Conservation (phyloP, 2,888 invertebrate species). For the Drepana falcataria region DNA sequence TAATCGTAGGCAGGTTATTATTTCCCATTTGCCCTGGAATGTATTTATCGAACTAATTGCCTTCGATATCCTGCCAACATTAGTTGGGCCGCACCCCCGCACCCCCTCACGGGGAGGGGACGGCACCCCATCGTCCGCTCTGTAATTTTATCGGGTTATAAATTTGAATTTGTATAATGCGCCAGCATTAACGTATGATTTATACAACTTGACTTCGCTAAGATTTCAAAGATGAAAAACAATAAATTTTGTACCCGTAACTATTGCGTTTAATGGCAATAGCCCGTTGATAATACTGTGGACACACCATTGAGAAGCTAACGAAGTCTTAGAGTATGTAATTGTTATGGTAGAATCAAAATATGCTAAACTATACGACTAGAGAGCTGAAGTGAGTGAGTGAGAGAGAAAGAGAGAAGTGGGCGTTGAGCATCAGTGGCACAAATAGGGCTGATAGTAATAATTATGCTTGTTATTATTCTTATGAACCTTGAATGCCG, state of each 20-base stretch:
- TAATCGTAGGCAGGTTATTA: too few species aligned
- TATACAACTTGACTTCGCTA: conserved; percentile 77
- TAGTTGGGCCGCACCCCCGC: conserved; percentile 4
- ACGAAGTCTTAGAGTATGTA: too few species aligned
- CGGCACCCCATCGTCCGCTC: conserved; percentile 60
- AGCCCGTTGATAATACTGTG: conserved; percentile 27
- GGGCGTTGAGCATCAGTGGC: too few species aligned
- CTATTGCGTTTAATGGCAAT: conserved; percentile 71
- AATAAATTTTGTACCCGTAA: conserved; percentile 76
- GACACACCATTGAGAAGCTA: conserved; percentile 21
- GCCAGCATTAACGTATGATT: conserved; percentile 76
- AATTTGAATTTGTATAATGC: conserved; percentile 80
- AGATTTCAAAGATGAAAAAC: conserved; percentile 80
- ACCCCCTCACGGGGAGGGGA: conserved; percentile 28
- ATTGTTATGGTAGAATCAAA: too few species aligned
- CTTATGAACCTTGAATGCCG: too few species aligned
- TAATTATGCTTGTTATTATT: too few species aligned
- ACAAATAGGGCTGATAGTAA: too few species aligned
- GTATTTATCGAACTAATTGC: neutral
- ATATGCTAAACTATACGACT: too few species aligned
- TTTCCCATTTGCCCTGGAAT: neutral
- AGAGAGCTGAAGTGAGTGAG: too few species aligned
- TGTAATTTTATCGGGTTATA: conserved; percentile 80
- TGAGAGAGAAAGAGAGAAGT: too few species aligned
- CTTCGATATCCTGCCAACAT: neutral